These are phyloP conservation scores for Amphiura filiformis DNA, from an alignment of 35 echinoderm and acorn worm species.

Conservation along the genomic window DNA sequence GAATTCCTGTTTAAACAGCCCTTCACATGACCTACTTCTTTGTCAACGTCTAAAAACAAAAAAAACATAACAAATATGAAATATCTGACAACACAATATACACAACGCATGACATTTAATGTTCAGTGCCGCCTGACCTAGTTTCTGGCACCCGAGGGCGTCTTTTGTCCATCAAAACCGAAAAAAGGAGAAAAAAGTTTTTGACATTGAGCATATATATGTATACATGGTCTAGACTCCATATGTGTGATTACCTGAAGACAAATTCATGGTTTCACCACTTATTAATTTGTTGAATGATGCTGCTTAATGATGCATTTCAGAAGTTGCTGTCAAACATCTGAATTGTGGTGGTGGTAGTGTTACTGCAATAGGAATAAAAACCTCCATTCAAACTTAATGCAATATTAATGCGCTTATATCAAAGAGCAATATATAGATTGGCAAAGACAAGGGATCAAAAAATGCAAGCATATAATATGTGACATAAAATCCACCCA, in stretches of 20 bases:
- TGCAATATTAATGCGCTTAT: no score
- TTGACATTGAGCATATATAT: not conserved
- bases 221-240: slow-evolving; percentile 1
- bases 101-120: not conserved
- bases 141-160: not conserved
- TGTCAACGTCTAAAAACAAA: not conserved
- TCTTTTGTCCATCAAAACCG: not conserved
- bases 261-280: not conserved
- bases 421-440: no score
- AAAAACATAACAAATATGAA: not conserved
- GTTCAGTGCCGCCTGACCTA: not conserved
- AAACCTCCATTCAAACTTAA: no score
- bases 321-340: no score
- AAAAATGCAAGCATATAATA: no score
- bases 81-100: not conserved
- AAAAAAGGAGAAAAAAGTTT: not conserved
- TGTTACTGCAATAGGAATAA: no score
- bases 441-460: no score
- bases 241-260: not conserved
- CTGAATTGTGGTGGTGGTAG: no score
- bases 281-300: not conserved
- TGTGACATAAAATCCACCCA: no score
- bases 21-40: not conserved
- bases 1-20: not conserved
- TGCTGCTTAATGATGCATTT: not conserved